Conservation (phyloP, 2,888 invertebrate genomes). For the Andrena camellia region DNA sequence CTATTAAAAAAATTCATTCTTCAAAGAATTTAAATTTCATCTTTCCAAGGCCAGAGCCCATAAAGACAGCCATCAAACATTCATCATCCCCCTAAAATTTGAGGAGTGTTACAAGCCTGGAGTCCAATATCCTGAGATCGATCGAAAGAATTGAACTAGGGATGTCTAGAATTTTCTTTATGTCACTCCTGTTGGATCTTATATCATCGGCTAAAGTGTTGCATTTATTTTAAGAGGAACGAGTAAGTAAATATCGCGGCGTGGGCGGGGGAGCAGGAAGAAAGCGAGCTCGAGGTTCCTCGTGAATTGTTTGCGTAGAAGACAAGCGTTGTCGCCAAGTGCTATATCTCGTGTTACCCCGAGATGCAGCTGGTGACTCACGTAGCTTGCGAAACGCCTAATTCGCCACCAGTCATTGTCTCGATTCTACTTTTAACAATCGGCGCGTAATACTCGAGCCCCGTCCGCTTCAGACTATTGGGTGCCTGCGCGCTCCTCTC, state of each 20-base stretch:
- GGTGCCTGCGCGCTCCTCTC: not conserved
- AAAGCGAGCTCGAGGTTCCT: constrained; percentile 5
- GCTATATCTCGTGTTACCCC: constrained; percentile 33
- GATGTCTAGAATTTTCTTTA: too few species aligned
- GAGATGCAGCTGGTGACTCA: constrained; percentile 44
- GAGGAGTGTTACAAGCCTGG: too few species aligned
- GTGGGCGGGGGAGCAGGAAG: constrained; percentile 28
- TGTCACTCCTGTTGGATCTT: not conserved
- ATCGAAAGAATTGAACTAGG: too few species aligned
- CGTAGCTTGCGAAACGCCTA: constrained; percentile 40
- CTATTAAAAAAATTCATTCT: too few species aligned
- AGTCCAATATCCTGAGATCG: too few species aligned
- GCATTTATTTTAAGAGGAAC: not conserved
- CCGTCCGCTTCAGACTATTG: not conserved
- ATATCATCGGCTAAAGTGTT: not conserved
- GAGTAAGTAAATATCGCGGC: not conserved
- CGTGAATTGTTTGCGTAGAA: constrained; percentile 34
- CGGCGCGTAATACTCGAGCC: not conserved
- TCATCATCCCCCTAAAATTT: too few species aligned
- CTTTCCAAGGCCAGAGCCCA: too few species aligned
- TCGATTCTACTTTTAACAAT: constrained; percentile 55
- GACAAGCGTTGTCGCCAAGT: constrained; percentile 42
- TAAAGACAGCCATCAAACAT: too few species aligned
- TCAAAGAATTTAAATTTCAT: too few species aligned
- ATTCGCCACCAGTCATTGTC: constrained; percentile 57